These are phyloP conservation scores for Scaptomyza graminum DNA, from an alignment of 1,140 invertebrate species.

Conservation along the genomic window DNA sequence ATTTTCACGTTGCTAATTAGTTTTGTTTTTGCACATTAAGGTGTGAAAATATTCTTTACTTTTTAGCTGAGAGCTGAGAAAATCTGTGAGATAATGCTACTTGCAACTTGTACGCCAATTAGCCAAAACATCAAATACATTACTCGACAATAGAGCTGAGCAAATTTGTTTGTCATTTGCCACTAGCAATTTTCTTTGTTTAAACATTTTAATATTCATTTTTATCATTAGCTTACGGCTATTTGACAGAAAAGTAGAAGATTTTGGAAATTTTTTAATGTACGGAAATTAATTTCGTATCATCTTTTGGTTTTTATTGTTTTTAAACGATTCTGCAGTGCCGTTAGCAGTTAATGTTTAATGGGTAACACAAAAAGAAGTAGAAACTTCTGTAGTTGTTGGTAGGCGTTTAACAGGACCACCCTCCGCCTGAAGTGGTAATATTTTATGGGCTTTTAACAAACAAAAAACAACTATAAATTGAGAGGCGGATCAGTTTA, in stretches of 20 bases:
- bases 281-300: conserved; percentile 5
- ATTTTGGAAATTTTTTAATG: conserved; percentile 18
- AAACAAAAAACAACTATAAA: conserved; percentile 14
- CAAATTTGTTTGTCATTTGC: conserved; percentile 34
- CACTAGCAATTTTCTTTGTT: conserved; percentile 8
- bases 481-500: conserved; percentile 14
- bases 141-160: conserved; percentile 12
- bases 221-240: too few species aligned
- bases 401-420: conserved; percentile 1
- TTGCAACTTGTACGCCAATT: conserved; percentile 38
- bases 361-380: conserved; percentile 45
- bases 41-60: conserved; percentile 52
- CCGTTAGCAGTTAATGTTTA: conserved; percentile 52
- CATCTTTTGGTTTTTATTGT: conserved; percentile 36
- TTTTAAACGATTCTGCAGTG: conserved; percentile 56
- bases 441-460: too few species aligned
- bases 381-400: conserved; percentile 4
- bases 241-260: background rate
- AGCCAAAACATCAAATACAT: conserved; percentile 15
- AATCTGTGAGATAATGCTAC: conserved; percentile 31
- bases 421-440: background rate
- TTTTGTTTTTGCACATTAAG: conserved; percentile 39
- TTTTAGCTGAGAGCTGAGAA: conserved; percentile 31
- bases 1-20: conserved; percentile 52
- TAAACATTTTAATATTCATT: background rate